A percentile compares a stretch with the other conserved stretches of the same genome.
phyloP scores from a whole-genome alignment of 2,888 invertebrate genomes.

The Muschampia plurimacula region DNA sequence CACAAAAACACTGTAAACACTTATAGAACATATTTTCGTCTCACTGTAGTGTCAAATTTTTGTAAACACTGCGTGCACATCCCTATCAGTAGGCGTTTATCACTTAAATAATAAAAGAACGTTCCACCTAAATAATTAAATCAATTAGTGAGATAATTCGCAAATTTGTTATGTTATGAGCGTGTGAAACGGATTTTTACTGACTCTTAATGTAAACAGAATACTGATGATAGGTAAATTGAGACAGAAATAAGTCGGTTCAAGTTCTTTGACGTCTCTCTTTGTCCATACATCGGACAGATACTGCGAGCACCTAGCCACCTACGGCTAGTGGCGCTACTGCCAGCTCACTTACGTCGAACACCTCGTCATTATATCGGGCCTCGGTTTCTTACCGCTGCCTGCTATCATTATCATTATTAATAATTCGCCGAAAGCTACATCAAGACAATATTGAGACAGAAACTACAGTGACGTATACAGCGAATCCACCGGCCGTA shows the following conservation, averaged over 20 bases:
- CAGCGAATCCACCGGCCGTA: neutral
- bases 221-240: neutral
- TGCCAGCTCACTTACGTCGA: constrained; percentile 1
- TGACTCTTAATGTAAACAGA: neutral
- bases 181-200: neutral
- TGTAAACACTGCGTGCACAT: constrained; percentile 24
- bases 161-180: neutral
- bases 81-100: constrained; percentile 11
- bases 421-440: constrained; percentile 10
- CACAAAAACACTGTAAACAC: constrained; percentile 46
- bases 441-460: neutral
- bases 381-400: constrained; percentile 12
- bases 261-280: constrained; percentile 14
- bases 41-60: constrained; percentile 44
- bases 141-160: constrained; percentile 41
- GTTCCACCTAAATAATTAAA: constrained; percentile 33
- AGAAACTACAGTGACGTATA: neutral
- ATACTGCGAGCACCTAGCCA: constrained; percentile 12
- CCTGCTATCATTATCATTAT: neutral
- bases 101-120: constrained; percentile 7
- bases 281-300: constrained; percentile 6
- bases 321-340: constrained; percentile 3
- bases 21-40: constrained; percentile 43
- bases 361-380: neutral
- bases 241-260: neutral